Evolutionary conservation across 2,888 invertebrate species (phyloP).

Genomic region (Acanthosepion lycidas): DNA sequence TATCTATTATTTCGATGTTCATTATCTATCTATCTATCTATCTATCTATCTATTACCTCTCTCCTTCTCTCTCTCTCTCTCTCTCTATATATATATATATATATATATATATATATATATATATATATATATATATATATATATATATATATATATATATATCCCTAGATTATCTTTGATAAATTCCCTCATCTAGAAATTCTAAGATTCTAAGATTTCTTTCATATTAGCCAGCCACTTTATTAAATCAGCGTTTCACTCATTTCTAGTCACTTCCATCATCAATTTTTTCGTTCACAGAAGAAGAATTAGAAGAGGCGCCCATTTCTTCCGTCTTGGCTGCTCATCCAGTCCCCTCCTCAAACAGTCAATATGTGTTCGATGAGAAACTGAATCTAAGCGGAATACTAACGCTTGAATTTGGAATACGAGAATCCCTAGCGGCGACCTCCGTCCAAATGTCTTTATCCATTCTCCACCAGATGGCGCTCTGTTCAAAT

Average conservation of each 20-base stretch:
- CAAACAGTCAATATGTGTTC: slow-evolving; percentile 63
- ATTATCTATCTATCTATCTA: background rate
- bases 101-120: no score
- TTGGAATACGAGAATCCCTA: slow-evolving; percentile 65
- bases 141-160: background rate
- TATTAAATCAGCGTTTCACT: no score
- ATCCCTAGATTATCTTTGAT: no score
- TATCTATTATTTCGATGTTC: no score
- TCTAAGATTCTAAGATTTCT: no score
- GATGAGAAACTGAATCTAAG: slow-evolving; percentile 59
- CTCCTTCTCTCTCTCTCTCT: background rate
- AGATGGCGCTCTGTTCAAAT: slow-evolving; percentile 54
- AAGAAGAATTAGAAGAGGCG: background rate
- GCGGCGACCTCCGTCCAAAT: slow-evolving; percentile 56
- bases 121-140: background rate
- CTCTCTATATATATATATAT: background rate
- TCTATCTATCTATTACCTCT: background rate
- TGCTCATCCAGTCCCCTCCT: slow-evolving; percentile 55
- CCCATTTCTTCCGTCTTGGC: slow-evolving; percentile 48
- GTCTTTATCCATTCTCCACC: slow-evolving; percentile 54
- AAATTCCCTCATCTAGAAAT: no score
- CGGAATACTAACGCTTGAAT: slow-evolving; percentile 69
- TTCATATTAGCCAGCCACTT: no score
- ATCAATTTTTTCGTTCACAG: no score
- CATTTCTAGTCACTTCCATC: no score